Evolutionary conservation across 2,888 invertebrate genomes (phyloP).

Genomic region (Dichetophora obliterata): DNA sequence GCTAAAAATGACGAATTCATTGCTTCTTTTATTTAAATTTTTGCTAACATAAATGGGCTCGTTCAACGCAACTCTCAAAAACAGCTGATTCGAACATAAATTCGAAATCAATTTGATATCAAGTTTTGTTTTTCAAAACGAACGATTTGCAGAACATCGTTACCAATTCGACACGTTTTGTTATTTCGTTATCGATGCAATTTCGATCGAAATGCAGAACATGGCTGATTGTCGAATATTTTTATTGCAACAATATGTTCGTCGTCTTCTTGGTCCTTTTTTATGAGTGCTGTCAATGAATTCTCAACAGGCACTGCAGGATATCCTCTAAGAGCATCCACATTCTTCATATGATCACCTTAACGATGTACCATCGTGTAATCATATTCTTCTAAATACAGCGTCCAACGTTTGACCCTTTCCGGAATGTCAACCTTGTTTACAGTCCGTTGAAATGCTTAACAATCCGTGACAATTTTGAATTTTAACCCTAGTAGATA

Average conservation of each 20-base stretch:
- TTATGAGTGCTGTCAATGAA: conserved; percentile 18
- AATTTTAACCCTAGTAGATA: conserved; percentile 49
- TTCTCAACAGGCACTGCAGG: conserved; percentile 18
- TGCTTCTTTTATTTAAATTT: too few species aligned
- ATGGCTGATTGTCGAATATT: too few species aligned
- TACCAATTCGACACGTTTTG: too few species aligned
- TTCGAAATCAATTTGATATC: too few species aligned
- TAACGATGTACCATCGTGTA: conserved; percentile 30
- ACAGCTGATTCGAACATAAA: too few species aligned
- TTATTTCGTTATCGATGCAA: too few species aligned
- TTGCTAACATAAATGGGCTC: too few species aligned
- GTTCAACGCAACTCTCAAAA: too few species aligned
- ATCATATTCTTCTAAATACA: conserved; percentile 37
- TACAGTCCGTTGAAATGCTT: conserved; percentile 39
- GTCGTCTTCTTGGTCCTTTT: not conserved
- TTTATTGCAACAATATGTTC: conserved; percentile 7
- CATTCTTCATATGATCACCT: conserved; percentile 32
- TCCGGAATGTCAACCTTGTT: conserved; percentile 38
- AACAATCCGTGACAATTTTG: conserved; percentile 44
- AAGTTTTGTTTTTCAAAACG: too few species aligned
- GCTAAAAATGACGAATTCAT: too few species aligned
- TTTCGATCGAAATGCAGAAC: too few species aligned
- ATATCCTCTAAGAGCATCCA: conserved; percentile 35
- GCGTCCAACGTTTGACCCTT: conserved; percentile 44
- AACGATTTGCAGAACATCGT: too few species aligned